Evolutionary conservation across 2,113 vertebrate genomes (phyloP).

Genomic region (Tamias sibiricus): DNA sequence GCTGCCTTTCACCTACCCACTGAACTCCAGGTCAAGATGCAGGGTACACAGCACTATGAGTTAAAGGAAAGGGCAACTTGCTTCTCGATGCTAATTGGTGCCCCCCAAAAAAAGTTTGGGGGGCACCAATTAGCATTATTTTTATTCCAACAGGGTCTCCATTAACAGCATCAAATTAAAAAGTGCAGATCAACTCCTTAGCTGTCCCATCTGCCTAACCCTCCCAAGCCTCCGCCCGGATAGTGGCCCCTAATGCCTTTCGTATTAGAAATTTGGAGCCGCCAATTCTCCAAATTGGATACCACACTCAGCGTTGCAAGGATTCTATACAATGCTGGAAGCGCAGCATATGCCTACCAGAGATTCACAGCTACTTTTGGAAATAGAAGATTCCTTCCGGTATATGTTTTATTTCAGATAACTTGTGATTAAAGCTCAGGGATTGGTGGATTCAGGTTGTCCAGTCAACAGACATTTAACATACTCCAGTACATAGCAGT

Average conservation of each 20-base stretch:
- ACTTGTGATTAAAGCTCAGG: not conserved
- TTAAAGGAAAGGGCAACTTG: not conserved
- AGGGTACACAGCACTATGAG: not conserved
- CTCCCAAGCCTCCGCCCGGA: not conserved
- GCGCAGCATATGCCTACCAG: not conserved
- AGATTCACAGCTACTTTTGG: not conserved
- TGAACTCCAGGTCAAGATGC: not conserved
- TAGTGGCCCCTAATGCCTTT: accelerated
- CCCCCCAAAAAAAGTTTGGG: not conserved
- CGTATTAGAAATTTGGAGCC: not conserved
- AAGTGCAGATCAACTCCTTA: no score
- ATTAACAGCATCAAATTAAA: not conserved
- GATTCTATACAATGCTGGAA: not conserved
- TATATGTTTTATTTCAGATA: not conserved
- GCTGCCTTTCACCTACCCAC: not conserved
- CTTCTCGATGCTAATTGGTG: not conserved
- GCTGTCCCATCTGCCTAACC: not conserved
- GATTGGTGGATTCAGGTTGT: not conserved
- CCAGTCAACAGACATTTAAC: not conserved
- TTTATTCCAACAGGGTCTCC: not conserved
- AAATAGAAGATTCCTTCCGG: not conserved
- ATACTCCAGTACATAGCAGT: not conserved
- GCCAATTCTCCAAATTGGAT: not conserved
- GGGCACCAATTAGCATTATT: no score
- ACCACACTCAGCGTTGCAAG: not conserved